Evolutionary conservation across 2,113 vertebrate genomes (phyloP).

Genomic region (Motacilla tschutschensis): DNA sequence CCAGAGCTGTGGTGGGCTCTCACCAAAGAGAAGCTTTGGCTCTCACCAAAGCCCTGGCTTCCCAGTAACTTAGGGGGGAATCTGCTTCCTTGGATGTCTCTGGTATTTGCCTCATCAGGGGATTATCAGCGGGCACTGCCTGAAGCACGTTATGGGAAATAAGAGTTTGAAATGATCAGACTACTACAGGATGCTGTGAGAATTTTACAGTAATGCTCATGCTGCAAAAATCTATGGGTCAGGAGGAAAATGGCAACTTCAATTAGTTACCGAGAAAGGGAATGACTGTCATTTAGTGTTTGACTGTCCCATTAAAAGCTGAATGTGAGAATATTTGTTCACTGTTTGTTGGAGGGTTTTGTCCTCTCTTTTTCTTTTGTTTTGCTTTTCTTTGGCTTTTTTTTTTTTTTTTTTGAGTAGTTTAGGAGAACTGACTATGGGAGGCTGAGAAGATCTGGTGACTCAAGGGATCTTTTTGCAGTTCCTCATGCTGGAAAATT

Average conservation of each 20-base stretch:
- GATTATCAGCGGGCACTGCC: background rate
- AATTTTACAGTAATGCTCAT: background rate
- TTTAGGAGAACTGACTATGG: background rate
- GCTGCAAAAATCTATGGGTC: background rate
- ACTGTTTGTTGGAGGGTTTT: background rate
- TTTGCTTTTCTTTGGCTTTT: background rate
- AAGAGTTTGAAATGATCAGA: background rate
- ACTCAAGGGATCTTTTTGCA: background rate
- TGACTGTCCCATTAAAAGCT: background rate
- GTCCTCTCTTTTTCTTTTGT: background rate
- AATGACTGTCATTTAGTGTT: background rate
- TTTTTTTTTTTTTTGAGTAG: background rate
- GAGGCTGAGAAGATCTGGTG: background rate
- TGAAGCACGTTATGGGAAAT: background rate
- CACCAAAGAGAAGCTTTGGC: background rate
- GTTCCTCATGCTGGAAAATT: background rate
- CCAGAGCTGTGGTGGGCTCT: background rate
- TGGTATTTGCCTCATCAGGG: background rate
- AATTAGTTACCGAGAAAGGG: background rate
- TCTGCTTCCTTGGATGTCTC: background rate
- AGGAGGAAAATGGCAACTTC: background rate
- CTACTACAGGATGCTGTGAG: no score
- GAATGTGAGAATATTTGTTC: background rate
- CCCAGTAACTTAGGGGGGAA: background rate
- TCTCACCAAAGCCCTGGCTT: background rate